Base-by-base conservation (phyloP, 2,797 vertebrate species). In the Sciurus vulgaris region DNA sequence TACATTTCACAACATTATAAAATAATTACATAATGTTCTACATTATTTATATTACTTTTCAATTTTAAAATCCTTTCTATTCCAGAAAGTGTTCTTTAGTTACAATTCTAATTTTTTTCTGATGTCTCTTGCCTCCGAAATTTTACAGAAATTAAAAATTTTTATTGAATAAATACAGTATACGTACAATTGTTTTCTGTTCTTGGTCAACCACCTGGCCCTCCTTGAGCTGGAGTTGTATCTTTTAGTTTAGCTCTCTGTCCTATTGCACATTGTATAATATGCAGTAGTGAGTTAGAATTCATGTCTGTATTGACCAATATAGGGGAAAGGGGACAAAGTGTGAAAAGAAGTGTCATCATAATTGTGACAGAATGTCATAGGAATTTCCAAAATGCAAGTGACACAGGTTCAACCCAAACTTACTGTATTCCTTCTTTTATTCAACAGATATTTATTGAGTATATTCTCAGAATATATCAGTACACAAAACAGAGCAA, bases 301-400 rank as follows among this genome's bases (percentile, higher is more conserved):
- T 59, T 56, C n/a, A 28, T 63, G 7, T 44, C 18, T 73, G 11
- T 81, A 35, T 56, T 65, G 11, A 86, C 38, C n/a, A 84, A 35
- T 65, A 33, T 67, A n/a, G 15, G 7, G 13, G 11, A 8, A 2
- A 7, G 2, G 11, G 3, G 15, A 74, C n/a, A 33, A 5, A 69
- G 1, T 67, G 38, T 65, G 35, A 70, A 95, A 82, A 56, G 5
- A 8, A 74, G 44, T 11, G 4, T 56, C 54, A 11, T 17, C 9
- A 70, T 90, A 81, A 63, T 15, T 35, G 26, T 47, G 30, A 81
- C 10, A 59, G 15, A 51, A 78, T 33, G 1, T 30, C 18, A n/a
- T 26, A n/a, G 59, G 30, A n/a, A 70, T 91, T 85, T 86, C 38
- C 26, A 93, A 83, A 88, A 18, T 78, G 33, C 38, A 82, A 95